phyloP scores from a whole-genome alignment of 2,888 invertebrate genomes.

The Barypeithes pellucidus region DNA sequence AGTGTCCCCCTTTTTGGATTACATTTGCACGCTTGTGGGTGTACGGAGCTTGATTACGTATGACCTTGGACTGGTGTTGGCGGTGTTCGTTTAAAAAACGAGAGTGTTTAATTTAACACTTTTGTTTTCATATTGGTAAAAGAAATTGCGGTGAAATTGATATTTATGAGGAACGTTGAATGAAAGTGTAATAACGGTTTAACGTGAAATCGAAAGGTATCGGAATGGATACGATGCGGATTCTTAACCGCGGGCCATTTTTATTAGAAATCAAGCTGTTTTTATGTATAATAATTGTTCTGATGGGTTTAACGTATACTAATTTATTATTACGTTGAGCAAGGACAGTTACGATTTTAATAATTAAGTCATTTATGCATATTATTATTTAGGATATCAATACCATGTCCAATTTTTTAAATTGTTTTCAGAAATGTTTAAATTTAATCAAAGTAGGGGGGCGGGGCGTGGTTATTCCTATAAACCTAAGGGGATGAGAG shows the following conservation, averaged over 20 bases:
- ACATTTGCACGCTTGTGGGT: conserved; percentile 32
- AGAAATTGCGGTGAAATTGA: conserved; percentile 32
- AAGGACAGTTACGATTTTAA: too few species aligned
- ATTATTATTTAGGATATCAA: too few species aligned
- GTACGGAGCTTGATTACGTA: conserved; percentile 25
- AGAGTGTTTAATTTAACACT: conserved; percentile 19
- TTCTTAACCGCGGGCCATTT: background rate
- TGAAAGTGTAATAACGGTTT: conserved; percentile 30
- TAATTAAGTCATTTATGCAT: too few species aligned
- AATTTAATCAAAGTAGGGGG: too few species aligned
- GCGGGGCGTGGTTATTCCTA: too few species aligned
- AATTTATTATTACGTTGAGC: too few species aligned
- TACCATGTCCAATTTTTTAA: too few species aligned
- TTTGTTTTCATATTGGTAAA: conserved; percentile 30
- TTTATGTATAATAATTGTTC: background rate
- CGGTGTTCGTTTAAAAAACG: conserved; percentile 11
- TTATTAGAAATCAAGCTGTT: conserved; percentile 8
- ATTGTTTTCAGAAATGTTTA: too few species aligned
- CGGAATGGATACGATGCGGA: conserved; percentile 9
- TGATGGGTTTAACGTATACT: background rate
- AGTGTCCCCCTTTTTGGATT: conserved; percentile 41
- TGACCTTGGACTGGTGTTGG: conserved; percentile 36
- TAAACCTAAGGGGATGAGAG: too few species aligned
- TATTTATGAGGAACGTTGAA: conserved; percentile 20
- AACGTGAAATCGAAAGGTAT: conserved; percentile 17